Evolutionary conservation across 2,113 vertebrate genomes (phyloP).

Genomic region (Herpetotheres cachinnans): DNA sequence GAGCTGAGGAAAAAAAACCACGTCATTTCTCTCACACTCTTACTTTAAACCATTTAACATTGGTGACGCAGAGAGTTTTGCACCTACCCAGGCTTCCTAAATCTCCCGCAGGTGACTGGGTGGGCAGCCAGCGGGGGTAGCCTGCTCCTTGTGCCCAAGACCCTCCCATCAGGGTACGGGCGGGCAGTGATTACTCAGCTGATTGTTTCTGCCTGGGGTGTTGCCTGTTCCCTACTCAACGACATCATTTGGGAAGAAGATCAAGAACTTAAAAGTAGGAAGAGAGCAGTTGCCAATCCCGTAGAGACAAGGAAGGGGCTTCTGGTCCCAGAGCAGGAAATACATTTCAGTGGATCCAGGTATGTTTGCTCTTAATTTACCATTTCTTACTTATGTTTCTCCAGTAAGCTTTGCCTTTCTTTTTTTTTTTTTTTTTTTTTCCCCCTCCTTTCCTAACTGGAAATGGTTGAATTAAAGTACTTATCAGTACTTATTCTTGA

Average conservation of each 20-base stretch:
- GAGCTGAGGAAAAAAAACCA: not conserved
- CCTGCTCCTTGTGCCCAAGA: not conserved
- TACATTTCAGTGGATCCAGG: not conserved
- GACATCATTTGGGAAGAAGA: not conserved
- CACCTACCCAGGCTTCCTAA: not conserved
- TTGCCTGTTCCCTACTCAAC: not conserved
- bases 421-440: too few species aligned
- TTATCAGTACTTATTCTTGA: not conserved
- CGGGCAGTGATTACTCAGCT: not conserved
- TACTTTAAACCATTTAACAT: not conserved
- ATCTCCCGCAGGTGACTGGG: rapidly evolving
- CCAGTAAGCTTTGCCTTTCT: not conserved
- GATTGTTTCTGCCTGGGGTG: not conserved
- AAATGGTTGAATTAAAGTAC: not conserved
- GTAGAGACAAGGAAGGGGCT: not conserved
- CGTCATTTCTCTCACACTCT: not conserved
- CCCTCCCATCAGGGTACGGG: not conserved
- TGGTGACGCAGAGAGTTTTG: rapidly evolving
- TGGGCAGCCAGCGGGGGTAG: not conserved
- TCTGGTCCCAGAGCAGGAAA: not conserved
- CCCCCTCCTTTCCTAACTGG: too few species aligned
- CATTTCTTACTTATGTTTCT: not conserved
- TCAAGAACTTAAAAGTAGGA: not conserved
- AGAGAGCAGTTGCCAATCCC: not conserved
- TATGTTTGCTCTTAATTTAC: not conserved